These are phyloP conservation scores for Lethenteron camtschaticum DNA, from an alignment of 2,113 vertebrate genomes.

Conservation along the genomic window DNA sequence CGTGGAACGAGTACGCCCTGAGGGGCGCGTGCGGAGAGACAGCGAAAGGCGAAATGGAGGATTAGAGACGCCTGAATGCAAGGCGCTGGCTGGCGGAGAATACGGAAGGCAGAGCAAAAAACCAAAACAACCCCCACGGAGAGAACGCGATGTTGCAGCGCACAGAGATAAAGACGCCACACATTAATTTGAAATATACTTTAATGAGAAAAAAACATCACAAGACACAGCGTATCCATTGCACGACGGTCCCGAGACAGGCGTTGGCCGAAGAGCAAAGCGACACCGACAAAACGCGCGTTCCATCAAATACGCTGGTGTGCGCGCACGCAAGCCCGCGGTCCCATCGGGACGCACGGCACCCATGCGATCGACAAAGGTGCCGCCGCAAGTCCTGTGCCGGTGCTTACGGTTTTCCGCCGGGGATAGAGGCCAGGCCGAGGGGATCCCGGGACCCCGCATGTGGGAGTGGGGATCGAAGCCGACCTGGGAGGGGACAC, in stretches of 20 bases:
- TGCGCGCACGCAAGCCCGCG: background rate
- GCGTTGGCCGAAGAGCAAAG: background rate
- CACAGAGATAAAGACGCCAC: background rate
- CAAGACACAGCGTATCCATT: background rate
- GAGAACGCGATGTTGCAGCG: too few relatives aligned
- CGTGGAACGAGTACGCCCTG: conserved; percentile 84
- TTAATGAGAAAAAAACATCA: background rate
- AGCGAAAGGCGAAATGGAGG: rapidly evolving
- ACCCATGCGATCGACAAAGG: background rate
- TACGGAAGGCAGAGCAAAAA: too few relatives aligned
- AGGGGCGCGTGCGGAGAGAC: background rate
- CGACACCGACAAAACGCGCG: background rate
- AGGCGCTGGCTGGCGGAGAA: too few relatives aligned
- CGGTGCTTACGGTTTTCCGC: conserved; percentile 66
- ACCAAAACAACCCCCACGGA: too few relatives aligned
- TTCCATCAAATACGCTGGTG: background rate
- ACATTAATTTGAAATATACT: background rate
- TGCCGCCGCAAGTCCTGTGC: too few relatives aligned
- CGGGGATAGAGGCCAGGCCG: conserved; percentile 65
- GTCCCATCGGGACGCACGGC: background rate
- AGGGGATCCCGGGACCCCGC: conserved; percentile 56
- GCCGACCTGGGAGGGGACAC: conserved; percentile 32
- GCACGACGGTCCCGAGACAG: background rate
- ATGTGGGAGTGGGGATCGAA: conserved; percentile 80
- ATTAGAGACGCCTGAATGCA: rapidly evolving